Percentiles rank a stretch among this genome's conserved stretches.
Conservation (phyloP, 2,113 vertebrate species). For the Pygoscelis adeliae region DNA sequence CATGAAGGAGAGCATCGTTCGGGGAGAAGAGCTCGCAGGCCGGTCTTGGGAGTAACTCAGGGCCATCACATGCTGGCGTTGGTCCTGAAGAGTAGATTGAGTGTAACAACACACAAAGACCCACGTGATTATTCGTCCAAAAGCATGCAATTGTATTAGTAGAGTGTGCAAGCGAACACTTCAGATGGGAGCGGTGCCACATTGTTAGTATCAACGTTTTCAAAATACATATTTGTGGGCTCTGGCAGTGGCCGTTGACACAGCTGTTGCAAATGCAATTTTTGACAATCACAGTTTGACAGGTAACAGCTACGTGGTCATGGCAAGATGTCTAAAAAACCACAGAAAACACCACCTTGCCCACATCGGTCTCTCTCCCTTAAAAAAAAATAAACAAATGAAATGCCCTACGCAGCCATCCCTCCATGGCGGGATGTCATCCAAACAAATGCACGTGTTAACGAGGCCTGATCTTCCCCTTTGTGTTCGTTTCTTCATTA, state of each 20-base stretch:
- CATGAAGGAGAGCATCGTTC: accelerated
- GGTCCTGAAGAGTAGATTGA: background rate
- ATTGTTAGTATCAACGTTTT: background rate
- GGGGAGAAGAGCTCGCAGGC: background rate
- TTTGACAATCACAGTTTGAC: background rate
- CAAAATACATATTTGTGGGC: background rate
- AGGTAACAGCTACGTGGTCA: accelerated
- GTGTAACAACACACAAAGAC: background rate
- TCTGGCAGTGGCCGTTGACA: background rate
- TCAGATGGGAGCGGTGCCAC: background rate
- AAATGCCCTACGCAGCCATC: background rate
- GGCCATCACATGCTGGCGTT: background rate
- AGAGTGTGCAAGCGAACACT: background rate
- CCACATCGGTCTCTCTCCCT: accelerated
- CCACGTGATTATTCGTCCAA: background rate
- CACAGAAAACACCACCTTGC: background rate
- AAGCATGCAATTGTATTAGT: background rate
- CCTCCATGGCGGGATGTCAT: background rate
- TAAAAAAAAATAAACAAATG: background rate
- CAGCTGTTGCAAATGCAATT: background rate
- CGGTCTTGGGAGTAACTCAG: background rate
- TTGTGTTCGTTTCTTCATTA: conserved; percentile 89
- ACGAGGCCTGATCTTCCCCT: conserved; percentile 82
- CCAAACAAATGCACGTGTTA: conserved; percentile 79
- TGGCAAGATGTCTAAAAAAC: background rate